A percentile compares a stretch with the other conserved stretches of the same genome.
Conservation (phyloP, 2,888 invertebrate species). For the Clistopyga incitator region DNA sequence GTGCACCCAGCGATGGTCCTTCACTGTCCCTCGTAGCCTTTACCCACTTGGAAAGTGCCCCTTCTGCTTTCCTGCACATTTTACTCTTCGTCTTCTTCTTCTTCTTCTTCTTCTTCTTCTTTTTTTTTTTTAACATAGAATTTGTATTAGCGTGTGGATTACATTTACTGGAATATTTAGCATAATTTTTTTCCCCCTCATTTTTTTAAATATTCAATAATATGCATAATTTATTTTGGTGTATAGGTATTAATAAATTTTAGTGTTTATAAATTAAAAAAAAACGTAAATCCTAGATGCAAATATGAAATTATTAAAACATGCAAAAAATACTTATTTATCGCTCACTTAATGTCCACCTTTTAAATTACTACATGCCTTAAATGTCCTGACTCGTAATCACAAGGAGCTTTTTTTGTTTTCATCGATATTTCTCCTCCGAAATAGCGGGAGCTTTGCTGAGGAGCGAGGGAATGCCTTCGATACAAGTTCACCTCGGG, state of each 20-base stretch:
- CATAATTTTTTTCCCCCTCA: no score
- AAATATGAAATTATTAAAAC: no score
- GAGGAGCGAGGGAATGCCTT: background rate
- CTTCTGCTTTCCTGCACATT: constrained; percentile 7
- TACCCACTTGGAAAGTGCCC: constrained; percentile 40
- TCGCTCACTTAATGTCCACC: no score
- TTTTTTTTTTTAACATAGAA: no score
- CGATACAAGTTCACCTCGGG: constrained; percentile 29
- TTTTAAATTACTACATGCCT: constrained; percentile 4
- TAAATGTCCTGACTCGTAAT: background rate
- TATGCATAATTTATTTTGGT: no score
- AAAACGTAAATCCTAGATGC: no score
- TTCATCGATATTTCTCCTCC: background rate
- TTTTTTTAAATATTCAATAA: no score
- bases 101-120: background rate
- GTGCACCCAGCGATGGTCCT: constrained; percentile 10
- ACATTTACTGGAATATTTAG: background rate
- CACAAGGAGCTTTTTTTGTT: background rate
- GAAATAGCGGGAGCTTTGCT: background rate
- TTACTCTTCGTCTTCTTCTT: background rate
- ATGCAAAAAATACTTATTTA: no score
- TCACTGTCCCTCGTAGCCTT: constrained; percentile 43
- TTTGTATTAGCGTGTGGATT: constrained; percentile 17
- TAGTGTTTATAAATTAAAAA: no score
- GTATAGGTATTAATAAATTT: no score